Conservation (phyloP, 2,113 vertebrate genomes). For the Eurystomus gularis region DNA sequence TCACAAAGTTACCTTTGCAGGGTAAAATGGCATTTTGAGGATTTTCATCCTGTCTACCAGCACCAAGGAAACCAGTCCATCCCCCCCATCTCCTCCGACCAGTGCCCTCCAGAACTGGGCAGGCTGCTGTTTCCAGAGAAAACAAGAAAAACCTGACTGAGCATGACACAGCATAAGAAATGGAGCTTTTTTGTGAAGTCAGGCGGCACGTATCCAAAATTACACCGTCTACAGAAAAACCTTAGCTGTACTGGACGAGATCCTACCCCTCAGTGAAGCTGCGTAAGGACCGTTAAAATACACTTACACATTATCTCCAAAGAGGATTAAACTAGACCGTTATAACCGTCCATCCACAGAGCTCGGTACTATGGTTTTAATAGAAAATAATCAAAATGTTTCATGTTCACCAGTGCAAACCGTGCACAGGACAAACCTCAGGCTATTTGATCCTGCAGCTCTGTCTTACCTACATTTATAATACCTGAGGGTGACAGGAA, state of each 20-base stretch:
- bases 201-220: neutral
- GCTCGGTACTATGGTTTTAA: neutral
- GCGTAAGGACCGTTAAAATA: neutral
- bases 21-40: accelerated
- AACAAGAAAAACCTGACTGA: neutral
- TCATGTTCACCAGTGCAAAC: neutral
- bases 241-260: neutral
- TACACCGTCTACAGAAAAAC: neutral
- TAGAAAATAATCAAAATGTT: neutral
- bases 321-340: neutral
- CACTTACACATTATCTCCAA: neutral
- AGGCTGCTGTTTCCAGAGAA: neutral
- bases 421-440: neutral
- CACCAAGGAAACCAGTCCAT: neutral
- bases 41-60: neutral
- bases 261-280: neutral
- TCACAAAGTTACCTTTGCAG: neutral
- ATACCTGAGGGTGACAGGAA: neutral
- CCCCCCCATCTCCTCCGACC: neutral
- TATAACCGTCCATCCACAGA: neutral
- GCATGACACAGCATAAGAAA: neutral
- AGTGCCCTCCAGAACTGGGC: neutral
- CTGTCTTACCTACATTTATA: accelerated
- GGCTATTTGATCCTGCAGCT: neutral
- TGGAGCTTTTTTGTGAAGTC: neutral